Base-by-base conservation (phyloP, 2,113 vertebrate species). In the Phalacrocorax pelagicus region DNA sequence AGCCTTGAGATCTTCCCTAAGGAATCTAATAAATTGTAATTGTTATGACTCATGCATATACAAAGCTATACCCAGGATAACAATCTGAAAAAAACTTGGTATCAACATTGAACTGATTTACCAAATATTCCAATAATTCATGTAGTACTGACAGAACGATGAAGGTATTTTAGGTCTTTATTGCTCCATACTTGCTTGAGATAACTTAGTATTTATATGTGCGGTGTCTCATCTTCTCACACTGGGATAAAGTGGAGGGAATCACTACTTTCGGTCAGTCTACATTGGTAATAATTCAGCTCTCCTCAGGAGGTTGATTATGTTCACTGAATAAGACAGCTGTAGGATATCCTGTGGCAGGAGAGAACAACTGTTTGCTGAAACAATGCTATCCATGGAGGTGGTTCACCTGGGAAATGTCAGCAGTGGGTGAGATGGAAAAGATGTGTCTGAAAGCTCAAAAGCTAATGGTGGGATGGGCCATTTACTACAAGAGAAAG, bases 231-330 rank as follows among this genome's bases (percentile, higher is more conserved):
- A 4, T 63, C 95, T 97, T 93, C 63, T 94, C 82, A 89, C 75
- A 77, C 80, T 79, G 81, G 63, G 94, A 78, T 87, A 86, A 91
- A 96, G 89, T 92, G 88, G 80, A 88, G 46, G 51, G 90, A 96
- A 86, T 88, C 79, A 82, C 93, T 97, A 47, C 96, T 94, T 97
- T 92, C 92, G 97, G 93, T 97, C 97, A 97, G 73, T 69, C 9
- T 51, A 67, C 66, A 67, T 36, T 1, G 34, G 55, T 81, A 93
- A 95, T 86, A 86, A 96, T 86, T 86, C 83, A 86, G 40, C 90
- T 97, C 96, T 77, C 97, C 94, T 81, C 97, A 92, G 97, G 94
- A 96, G 92, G 96, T 58, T 98, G 97, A 98, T 98, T 97, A 94
- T 82, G 90, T 92, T 86, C 12, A 3, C 75, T 91, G 90, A 85